Conservation (phyloP, 2,797 vertebrate genomes). For the Molossus molossus region DNA sequence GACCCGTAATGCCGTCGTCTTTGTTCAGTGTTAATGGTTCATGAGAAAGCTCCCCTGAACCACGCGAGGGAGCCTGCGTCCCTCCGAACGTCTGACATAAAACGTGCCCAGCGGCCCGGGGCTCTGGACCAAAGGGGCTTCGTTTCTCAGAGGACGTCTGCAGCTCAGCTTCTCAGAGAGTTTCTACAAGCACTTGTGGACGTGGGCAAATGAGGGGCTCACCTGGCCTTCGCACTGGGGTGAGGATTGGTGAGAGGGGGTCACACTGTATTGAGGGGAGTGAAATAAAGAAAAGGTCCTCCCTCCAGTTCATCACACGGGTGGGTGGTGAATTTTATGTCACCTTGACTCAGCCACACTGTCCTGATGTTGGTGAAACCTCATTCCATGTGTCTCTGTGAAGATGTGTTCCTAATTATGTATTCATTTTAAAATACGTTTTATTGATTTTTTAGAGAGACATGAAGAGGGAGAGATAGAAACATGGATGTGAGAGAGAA, state of each 20-base stretch:
- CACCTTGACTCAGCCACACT: background rate
- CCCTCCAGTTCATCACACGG: background rate
- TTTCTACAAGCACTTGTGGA: background rate
- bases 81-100: constrained; percentile 52
- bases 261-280: background rate
- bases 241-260: background rate
- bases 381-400: background rate
- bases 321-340: background rate
- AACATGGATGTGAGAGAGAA: too few relatives aligned
- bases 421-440: too few relatives aligned
- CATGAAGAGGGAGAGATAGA: too few relatives aligned
- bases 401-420: background rate
- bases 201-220: background rate
- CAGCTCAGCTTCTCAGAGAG: background rate
- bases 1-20: background rate
- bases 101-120: background rate
- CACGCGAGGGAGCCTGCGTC: background rate
- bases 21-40: constrained; percentile 59
- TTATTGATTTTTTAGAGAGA: too few relatives aligned
- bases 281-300: background rate
- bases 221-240: background rate
- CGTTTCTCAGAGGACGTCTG: background rate
- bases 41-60: constrained; percentile 70
- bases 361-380: too few relatives aligned
- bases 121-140: constrained; percentile 57